Evolutionary conservation across 2,888 invertebrate species (phyloP).

Genomic region (Sarcophaga variegata): DNA sequence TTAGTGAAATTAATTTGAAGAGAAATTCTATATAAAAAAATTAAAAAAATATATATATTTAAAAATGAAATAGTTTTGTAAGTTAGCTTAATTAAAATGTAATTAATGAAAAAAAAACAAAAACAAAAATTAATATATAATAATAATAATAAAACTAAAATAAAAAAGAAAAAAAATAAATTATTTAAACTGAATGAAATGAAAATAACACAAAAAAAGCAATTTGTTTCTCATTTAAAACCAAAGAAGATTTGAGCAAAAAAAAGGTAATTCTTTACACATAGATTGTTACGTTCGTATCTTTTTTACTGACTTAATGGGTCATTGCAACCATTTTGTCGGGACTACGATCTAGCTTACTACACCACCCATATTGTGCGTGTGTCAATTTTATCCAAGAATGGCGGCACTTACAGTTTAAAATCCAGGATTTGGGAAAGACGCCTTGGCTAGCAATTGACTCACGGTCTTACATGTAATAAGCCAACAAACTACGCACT

Average conservation of each 20-base stretch:
- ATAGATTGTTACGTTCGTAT: no score
- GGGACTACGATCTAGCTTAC: no score
- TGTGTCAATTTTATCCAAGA: no score
- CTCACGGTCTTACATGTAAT: no score
- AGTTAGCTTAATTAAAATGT: conserved; percentile 58
- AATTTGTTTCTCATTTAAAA: conserved; percentile 5
- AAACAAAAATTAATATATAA: conserved; percentile 38
- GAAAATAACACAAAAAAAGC: conserved; percentile 14
- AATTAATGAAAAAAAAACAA: conserved; percentile 10
- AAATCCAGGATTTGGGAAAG: no score
- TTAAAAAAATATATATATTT: conserved; percentile 1
- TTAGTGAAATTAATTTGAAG: conserved; percentile 53
- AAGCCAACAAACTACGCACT: no score
- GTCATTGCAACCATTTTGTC: no score
- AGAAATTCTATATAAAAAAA: conserved; percentile 31
- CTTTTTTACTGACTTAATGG: no score
- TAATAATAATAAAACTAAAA: conserved; percentile 28
- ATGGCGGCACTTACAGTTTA: accelerated
- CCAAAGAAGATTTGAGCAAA: not conserved
- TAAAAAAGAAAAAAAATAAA: conserved; percentile 42
- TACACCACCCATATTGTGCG: no score
- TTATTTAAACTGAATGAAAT: conserved; percentile 51
- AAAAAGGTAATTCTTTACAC: no score
- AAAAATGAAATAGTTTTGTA: conserved; percentile 37
- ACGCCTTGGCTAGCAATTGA: no score